These are phyloP conservation scores for Anarrhichthys ocellatus DNA, from an alignment of 2,113 vertebrate species.

Conservation along the genomic window DNA sequence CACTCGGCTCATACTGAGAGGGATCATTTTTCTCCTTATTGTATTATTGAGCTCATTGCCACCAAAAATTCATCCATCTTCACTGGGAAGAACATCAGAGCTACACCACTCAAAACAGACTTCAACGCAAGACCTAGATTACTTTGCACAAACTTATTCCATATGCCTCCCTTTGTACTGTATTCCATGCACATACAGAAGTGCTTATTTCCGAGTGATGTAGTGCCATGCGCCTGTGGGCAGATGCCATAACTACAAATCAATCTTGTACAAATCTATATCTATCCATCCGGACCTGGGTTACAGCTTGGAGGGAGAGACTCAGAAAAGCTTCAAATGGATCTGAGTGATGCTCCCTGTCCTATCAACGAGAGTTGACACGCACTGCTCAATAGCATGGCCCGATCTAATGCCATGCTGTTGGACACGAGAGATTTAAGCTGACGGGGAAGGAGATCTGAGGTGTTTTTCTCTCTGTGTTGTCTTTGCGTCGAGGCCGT, in stretches of 20 bases:
- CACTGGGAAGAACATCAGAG: background rate
- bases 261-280: conserved; percentile 62
- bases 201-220: background rate
- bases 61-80: background rate
- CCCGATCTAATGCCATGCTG: conserved; percentile 9
- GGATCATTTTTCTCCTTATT: conserved; percentile 49
- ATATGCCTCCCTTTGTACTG: background rate
- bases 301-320: conserved; percentile 16
- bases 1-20: background rate
- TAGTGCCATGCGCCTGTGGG: background rate
- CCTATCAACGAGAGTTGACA: background rate
- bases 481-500: conserved; percentile 32
- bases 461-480: conserved; percentile 7
- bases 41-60: conserved; percentile 41
- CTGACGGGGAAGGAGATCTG: conserved; percentile 27
- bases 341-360: conserved; percentile 7
- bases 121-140: conserved; percentile 13
- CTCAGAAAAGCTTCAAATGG: conserved; percentile 19
- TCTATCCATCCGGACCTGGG: conserved; percentile 30
- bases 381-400: conserved; percentile 3
- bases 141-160: background rate
- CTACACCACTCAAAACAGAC: background rate
- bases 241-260: conserved; percentile 40
- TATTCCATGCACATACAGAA: conserved; percentile 1
- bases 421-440: conserved; percentile 17